Base-by-base conservation (phyloP, 1,140 invertebrate species). In the Nasonia longicornis region DNA sequence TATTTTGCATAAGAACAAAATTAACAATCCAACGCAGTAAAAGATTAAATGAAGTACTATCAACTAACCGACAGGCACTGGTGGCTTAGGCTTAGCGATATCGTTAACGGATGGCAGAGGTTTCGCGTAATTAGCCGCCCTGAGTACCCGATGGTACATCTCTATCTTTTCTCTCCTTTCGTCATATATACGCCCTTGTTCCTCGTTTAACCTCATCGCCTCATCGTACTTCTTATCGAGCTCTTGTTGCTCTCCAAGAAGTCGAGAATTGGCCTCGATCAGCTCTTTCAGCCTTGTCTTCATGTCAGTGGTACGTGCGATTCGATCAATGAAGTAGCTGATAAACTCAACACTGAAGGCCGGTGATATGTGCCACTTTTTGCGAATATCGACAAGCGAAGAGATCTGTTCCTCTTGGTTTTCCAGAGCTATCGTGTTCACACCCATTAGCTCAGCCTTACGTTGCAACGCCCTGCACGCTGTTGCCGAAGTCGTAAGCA, bases 261-360 rank as follows among this genome's bases (percentile, higher is more conserved):
- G 87, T 84, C 93, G 92, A 77, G 92, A 92, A 87, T 98, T 97
- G 72, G 96, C 94, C 38, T 94, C 93, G 0, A 96, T 91, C 26
- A 97, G 91, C 75, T 96, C 93, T 82, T 96, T 94, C 1, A 97
- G 88, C 29, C 94, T 94, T 7, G 93, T 90, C 84, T 96, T 95
- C 91, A 98, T 94, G 6, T 94, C 94, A 1, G 94, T 93, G n/a
- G 96, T 93, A 12, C 96, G 91, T 3, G 93, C 91, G 86, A 96
- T 95, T 58, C 96, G 92, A 91, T 98, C 97, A 64, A 98, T 90
- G 88, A 97, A 99, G 89, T 99, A 99, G 14, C 95, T 96, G 64
- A 98, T 96, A 88, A 98, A 99, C 89, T 99, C 98, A 0, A 98
- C 95, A 76, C 95, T 97, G 84, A 95, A 97, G 0, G 97, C 96